Percentiles rank a stretch among this genome's conserved stretches.
phyloP scores from a whole-genome alignment of 2,113 vertebrate genomes.

The Balaenoptera acutorostrata region DNA sequence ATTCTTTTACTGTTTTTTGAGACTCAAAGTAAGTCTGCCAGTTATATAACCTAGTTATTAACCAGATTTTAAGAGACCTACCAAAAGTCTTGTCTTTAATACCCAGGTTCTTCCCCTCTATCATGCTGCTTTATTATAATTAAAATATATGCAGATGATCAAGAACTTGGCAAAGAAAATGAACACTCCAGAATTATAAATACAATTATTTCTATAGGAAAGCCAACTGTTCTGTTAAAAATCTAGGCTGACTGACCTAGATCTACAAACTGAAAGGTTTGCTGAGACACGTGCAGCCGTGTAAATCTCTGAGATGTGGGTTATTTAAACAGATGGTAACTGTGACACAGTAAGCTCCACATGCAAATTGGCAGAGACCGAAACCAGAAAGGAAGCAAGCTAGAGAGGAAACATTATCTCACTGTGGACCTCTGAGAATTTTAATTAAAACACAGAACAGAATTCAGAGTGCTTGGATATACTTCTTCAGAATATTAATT shows the following conservation, averaged over 20 bases:
- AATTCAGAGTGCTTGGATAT: conserved; percentile 31
- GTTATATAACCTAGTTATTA: conserved; percentile 26
- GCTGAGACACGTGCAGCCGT: conserved; percentile 18
- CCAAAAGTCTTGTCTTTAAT: not conserved
- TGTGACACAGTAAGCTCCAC: conserved; percentile 33
- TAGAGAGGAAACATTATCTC: conserved; percentile 31
- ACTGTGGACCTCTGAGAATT: conserved; percentile 52
- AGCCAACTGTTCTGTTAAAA: conserved; percentile 61
- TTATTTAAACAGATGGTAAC: conserved; percentile 67
- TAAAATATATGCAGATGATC: conserved; percentile 31
- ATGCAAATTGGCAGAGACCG: conserved; percentile 52
- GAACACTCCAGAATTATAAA: conserved; percentile 25
- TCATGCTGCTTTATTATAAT: not conserved
- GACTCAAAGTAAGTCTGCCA: not conserved
- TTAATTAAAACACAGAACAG: conserved; percentile 52
- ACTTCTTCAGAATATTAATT: conserved; percentile 60
- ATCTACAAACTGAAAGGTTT: conserved; percentile 52
- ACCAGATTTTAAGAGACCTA: not conserved
- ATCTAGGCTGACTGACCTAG: conserved; percentile 61
- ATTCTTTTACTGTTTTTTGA: not conserved
- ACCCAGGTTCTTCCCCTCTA: not conserved
- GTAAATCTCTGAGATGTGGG: conserved; percentile 53
- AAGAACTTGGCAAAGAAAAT: conserved; percentile 37
- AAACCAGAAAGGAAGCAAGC: conserved; percentile 39
- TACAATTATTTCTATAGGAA: conserved; percentile 34